Evolutionary conservation across 1,140 invertebrate genomes (phyloP), one percentile per base, ranked within the genome.

Genomic region (Meloidogyne floridensis): DNA sequence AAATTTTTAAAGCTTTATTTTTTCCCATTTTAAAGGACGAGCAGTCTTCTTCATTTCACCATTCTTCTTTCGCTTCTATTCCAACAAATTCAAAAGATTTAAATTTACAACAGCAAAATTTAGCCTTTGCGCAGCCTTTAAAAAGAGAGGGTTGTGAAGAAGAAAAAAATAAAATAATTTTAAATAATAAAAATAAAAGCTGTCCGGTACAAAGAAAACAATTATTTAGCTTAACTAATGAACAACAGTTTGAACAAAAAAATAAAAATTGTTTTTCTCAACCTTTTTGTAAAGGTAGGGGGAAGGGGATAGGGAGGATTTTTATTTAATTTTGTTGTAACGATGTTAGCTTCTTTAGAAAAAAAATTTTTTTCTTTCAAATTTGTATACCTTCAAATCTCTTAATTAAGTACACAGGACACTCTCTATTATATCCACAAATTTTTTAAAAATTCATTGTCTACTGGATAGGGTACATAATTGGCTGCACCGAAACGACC

Each of bases 161-260:
- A 65, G 15, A 65, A 65, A 65, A 65, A 7, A 65, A 65, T 65
- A 65, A 65, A 65, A 65, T n/a, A n/a, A 7, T 65, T 65, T 65
- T 65, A 65, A 65, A 65, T 65, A 65, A 65, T 15, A 65, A 65
- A 15, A 65, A 65, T 65, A 65, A 65, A 18, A 65, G 59, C 59
- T 65, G 59, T 65, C 59, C 59, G 7, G 59, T 65, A 65, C 59
- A 65, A 18, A 65, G 59, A 65, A 65, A 65, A 65, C 59, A 65
- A n/a, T 65, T 47, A 47, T 47, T 65, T 65, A 65, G 59, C 59
- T 65, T 65, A n/a, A n/a, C 59, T 65, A 65, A 8, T 65, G n/a
- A 65, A 65, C n/a, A n/a, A 18, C 15, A 65, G n/a, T 32, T 32
- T 32, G n/a, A 65, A n/a, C 15, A 65, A 65, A n/a, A 65, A 65